phyloP scores from a whole-genome alignment of 2,888 invertebrate genomes.

The Chironomus tentans region DNA sequence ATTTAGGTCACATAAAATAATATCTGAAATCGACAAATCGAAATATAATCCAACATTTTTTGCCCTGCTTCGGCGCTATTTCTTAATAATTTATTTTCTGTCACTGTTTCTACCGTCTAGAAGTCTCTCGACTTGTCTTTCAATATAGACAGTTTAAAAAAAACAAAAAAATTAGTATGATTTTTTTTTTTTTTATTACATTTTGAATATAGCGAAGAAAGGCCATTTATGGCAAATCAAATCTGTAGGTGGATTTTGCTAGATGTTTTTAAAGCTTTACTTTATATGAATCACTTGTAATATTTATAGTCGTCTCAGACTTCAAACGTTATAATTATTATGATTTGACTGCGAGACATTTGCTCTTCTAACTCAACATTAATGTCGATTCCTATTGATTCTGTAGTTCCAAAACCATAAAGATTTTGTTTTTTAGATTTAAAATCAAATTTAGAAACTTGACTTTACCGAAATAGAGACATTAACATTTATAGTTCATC shows the following conservation, averaged over 20 bases:
- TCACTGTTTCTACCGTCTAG: not conserved
- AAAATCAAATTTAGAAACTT: not conserved
- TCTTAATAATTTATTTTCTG: too few relatives aligned
- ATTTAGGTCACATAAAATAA: not conserved
- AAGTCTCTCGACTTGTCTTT: not conserved
- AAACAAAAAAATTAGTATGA: not conserved
- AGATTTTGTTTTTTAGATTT: too few relatives aligned
- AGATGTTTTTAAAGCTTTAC: not conserved
- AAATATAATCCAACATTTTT: not conserved
- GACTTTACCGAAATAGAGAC: not conserved
- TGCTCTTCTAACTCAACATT: too few relatives aligned
- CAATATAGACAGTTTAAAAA: not conserved
- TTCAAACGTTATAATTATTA: constrained; percentile 5
- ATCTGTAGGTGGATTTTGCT: constrained; percentile 12
- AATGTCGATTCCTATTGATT: too few relatives aligned
- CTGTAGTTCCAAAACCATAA: too few relatives aligned
- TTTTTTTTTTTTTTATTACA: constrained; percentile 4
- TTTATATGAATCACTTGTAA: constrained; percentile 15
- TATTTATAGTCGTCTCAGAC: not conserved
- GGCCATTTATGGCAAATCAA: constrained; percentile 15
- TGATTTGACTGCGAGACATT: not conserved
- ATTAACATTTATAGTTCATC: constrained; percentile 1
- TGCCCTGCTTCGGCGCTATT: not conserved
- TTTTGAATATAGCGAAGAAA: constrained; percentile 12
- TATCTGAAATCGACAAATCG: not conserved